These are phyloP conservation scores for Calosoma granatense DNA, from an alignment of 1,140 invertebrate genomes.

Conservation along the genomic window DNA sequence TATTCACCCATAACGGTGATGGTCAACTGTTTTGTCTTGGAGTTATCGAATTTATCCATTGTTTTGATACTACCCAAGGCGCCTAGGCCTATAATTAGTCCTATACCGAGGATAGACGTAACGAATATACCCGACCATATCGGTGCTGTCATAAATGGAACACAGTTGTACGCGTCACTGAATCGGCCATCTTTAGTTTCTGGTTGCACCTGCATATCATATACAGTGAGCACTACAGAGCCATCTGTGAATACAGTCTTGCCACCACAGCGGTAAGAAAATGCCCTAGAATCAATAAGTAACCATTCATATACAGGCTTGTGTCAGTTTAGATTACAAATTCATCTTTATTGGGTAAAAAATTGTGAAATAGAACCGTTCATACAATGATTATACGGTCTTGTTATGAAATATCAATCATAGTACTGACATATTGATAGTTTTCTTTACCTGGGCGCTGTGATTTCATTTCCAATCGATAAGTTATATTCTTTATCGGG, in stretches of 20 bases:
- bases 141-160: conserved; percentile 65
- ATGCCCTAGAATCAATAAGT: conserved; percentile 23
- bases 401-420: neutral
- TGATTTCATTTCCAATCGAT: conserved; percentile 25
- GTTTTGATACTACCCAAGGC: conserved; percentile 74
- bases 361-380: too few species aligned
- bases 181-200: conserved; percentile 35
- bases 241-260: conserved; percentile 29
- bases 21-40: conserved; percentile 71
- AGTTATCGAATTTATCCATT: conserved; percentile 84
- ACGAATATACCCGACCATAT: conserved; percentile 71
- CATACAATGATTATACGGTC: too few species aligned
- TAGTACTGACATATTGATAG: neutral
- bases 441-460: conserved; percentile 28
- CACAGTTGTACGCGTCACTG: conserved; percentile 55
- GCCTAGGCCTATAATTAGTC: conserved; percentile 57
- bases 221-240: conserved; percentile 27
- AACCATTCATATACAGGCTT: too few species aligned
- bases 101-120: conserved; percentile 49
- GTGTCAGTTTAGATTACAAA: too few species aligned
- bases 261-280: conserved; percentile 43
- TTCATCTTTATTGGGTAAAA: too few species aligned
- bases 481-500: conserved; percentile 18
- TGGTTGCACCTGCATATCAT: conserved; percentile 39
- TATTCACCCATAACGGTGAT: conserved; percentile 48